Conservation (phyloP, 2,113 vertebrate genomes). For the Dipodomys stephensi region DNA sequence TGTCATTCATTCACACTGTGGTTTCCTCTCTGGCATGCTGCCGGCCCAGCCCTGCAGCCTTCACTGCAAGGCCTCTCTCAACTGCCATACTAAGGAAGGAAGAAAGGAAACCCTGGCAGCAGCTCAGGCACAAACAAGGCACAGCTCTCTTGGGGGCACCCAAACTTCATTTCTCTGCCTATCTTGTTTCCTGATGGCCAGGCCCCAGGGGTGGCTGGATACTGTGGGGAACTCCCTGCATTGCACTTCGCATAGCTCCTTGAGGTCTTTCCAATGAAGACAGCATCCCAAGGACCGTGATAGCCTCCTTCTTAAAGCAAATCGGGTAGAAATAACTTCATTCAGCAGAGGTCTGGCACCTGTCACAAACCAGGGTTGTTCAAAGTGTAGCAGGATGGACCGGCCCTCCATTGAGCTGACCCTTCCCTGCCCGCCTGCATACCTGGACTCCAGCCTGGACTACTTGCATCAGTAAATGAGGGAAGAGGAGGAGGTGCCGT, state of each 20-base stretch:
- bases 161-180: not conserved
- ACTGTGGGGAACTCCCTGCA: constrained; percentile 16
- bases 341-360: not conserved
- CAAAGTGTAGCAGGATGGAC: not conserved
- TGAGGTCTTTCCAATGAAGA: constrained; percentile 10
- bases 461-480: fast-evolving
- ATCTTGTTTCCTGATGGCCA: constrained; percentile 47
- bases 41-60: not conserved
- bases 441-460: not conserved
- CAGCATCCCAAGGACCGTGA: not conserved
- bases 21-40: not conserved
- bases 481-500: not conserved
- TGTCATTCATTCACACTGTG: not conserved
- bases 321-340: not conserved
- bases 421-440: fast-evolving
- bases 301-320: not conserved
- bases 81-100: not conserved
- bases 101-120: constrained; percentile 51
- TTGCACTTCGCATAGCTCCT: not conserved
- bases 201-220: not conserved
- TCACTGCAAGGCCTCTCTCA: not conserved
- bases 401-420: fast-evolving
- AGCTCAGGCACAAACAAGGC: constrained; percentile 29
- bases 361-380: not conserved
- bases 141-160: not conserved